Conservation (phyloP, 2,797 vertebrate genomes). For the Leptodactylus fallax region DNA sequence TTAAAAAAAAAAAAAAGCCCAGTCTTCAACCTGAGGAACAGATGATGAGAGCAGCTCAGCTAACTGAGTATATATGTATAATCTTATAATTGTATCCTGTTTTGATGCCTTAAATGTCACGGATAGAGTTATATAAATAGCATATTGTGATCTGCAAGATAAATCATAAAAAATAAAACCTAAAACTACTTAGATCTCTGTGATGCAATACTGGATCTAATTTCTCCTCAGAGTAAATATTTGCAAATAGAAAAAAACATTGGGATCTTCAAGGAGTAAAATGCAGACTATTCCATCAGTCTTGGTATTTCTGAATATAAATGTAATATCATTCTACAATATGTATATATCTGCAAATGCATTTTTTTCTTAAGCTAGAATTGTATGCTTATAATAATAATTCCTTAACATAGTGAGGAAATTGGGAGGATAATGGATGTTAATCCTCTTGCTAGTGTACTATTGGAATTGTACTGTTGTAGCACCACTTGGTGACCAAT, state of each 20-base stretch:
- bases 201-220: background rate
- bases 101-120: background rate
- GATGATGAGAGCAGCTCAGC: background rate
- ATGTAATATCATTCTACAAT: no score
- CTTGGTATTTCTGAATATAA: no score
- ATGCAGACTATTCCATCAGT: background rate
- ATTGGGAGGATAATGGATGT: background rate
- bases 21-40: background rate
- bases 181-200: background rate
- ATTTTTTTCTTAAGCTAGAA: background rate
- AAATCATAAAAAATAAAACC: background rate
- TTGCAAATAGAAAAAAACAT: background rate
- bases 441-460: background rate
- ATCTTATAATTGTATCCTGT: background rate
- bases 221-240: background rate
- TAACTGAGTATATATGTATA: background rate
- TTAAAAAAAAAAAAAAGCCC: background rate
- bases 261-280: background rate
- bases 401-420: background rate
- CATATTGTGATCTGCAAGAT: background rate
- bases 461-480: background rate
- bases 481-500: background rate
- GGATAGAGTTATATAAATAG: background rate
- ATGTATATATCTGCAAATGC: no score
- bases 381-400: background rate